Percentiles rank a stretch among this genome's conserved stretches.
phyloP scores from a whole-genome alignment of 2,888 invertebrate species.

The Lamellibrachia columna region DNA sequence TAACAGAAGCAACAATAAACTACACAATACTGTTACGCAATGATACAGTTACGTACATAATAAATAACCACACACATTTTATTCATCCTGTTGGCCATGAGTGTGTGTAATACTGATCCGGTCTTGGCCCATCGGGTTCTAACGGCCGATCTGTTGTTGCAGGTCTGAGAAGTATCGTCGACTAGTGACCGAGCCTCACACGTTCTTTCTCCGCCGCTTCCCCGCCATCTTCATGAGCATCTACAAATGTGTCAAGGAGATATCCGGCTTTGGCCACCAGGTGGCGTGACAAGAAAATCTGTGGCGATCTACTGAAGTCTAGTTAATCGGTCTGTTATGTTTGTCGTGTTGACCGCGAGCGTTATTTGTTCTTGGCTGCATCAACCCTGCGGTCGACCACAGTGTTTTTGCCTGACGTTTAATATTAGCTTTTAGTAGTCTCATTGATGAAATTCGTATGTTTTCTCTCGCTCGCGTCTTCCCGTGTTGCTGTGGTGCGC shows the following conservation, averaged over 20 bases:
- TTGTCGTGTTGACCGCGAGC: neutral
- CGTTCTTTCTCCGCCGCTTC: slow-evolving; percentile 52
- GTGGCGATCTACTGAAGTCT: neutral
- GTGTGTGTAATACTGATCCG: neutral
- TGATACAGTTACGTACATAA: neutral
- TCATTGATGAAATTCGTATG: neutral
- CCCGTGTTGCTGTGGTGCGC: too few species aligned
- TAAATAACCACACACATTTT: neutral
- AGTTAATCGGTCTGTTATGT: neutral
- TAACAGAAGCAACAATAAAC: neutral
- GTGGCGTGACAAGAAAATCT: neutral
- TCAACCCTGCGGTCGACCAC: neutral
- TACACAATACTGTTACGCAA: neutral
- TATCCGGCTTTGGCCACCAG: slow-evolving; percentile 44
- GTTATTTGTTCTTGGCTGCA: neutral
- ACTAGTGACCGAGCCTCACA: slow-evolving; percentile 53
- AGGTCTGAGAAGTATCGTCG: slow-evolving; percentile 45
- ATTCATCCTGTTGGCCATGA: neutral
- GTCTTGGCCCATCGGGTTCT: neutral
- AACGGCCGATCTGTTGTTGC: neutral
- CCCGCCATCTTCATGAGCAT: slow-evolving; percentile 55
- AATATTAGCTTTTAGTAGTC: neutral
- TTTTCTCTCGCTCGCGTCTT: neutral
- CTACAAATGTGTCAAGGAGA: slow-evolving; percentile 49
- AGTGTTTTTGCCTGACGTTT: neutral